Conservation (phyloP, 2,888 invertebrate genomes). For the Eupithecia centaureata region DNA sequence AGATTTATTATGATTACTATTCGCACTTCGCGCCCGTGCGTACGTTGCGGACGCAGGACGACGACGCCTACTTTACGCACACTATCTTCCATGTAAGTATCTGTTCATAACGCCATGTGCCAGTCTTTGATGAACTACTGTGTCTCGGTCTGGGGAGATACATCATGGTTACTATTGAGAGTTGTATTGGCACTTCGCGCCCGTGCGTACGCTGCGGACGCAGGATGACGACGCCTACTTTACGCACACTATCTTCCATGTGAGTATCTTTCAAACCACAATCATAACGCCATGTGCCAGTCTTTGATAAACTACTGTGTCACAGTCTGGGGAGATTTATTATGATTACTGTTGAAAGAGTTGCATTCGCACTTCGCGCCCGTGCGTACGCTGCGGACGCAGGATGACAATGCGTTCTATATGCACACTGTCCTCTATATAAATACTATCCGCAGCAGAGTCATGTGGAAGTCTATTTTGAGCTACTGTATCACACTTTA, state of each 20-base stretch:
- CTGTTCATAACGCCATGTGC: too few relatives aligned
- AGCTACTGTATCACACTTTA: too few relatives aligned
- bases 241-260: conserved; percentile 89
- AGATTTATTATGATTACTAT: conserved; percentile 42
- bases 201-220: conserved; percentile 70
- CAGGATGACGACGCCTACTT: conserved; percentile 86
- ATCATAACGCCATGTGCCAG: neutral
- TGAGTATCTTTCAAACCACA: conserved; percentile 49
- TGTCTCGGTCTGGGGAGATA: too few relatives aligned
- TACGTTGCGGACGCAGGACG: too few relatives aligned
- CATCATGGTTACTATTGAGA: conserved; percentile 48
- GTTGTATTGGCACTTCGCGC: conserved; percentile 80
- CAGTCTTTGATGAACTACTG: too few relatives aligned
- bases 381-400: too few relatives aligned
- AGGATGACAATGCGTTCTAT: conserved; percentile 86
- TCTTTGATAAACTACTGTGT: neutral
- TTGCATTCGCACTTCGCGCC: conserved; percentile 78
- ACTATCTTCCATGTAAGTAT: conserved; percentile 87
- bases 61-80: conserved; percentile 87
- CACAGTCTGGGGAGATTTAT: too few relatives aligned
- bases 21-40: conserved; percentile 76
- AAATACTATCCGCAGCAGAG: too few relatives aligned
- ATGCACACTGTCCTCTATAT: conserved; percentile 89
- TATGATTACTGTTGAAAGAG: too few relatives aligned
- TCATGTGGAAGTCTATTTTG: too few relatives aligned